Percentiles rank a stretch among this genome's conserved stretches.
phyloP scores from a whole-genome alignment of 2,888 invertebrate genomes.

The Tortrix viridana region DNA sequence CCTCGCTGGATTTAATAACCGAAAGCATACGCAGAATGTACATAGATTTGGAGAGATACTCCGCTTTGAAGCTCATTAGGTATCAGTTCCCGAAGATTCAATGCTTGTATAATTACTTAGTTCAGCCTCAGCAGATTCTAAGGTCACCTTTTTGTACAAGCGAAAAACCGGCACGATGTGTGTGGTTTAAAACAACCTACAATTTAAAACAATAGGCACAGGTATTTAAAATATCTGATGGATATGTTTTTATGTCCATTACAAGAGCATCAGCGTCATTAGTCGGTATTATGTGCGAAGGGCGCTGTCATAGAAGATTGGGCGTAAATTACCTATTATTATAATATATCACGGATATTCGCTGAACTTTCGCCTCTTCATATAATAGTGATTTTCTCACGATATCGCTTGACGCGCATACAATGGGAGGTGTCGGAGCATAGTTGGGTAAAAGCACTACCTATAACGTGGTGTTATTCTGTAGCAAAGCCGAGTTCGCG shows the following conservation, averaged over 20 bases:
- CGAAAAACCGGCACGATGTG: constrained; percentile 5
- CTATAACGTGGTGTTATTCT: constrained; percentile 8
- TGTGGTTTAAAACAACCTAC: neutral
- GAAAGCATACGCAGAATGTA: too few relatives aligned
- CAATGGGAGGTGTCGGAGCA: constrained; percentile 23
- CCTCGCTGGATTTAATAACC: too few relatives aligned
- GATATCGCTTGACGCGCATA: constrained; percentile 18
- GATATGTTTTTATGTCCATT: constrained; percentile 13
- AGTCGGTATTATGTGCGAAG: constrained; percentile 1
- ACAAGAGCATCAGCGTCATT: constrained; percentile 23
- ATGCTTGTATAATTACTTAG: too few relatives aligned
- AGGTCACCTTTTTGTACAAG: constrained; percentile 3
- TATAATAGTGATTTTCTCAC: constrained; percentile 31
- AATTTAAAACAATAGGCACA: constrained; percentile 20
- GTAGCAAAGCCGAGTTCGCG: too few relatives aligned
- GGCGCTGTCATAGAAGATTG: neutral
- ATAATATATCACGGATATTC: constrained; percentile 21
- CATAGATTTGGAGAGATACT: too few relatives aligned
- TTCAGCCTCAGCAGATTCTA: neutral
- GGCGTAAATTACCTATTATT: constrained; percentile 18
- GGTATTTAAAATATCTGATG: constrained; percentile 27
- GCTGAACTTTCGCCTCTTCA: constrained; percentile 27
- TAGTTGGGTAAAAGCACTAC: constrained; percentile 21
- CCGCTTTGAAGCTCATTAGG: too few relatives aligned
- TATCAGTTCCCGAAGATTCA: too few relatives aligned